Evolutionary conservation across 2,113 vertebrate genomes (phyloP).

Genomic region (Callospermophilus lateralis): DNA sequence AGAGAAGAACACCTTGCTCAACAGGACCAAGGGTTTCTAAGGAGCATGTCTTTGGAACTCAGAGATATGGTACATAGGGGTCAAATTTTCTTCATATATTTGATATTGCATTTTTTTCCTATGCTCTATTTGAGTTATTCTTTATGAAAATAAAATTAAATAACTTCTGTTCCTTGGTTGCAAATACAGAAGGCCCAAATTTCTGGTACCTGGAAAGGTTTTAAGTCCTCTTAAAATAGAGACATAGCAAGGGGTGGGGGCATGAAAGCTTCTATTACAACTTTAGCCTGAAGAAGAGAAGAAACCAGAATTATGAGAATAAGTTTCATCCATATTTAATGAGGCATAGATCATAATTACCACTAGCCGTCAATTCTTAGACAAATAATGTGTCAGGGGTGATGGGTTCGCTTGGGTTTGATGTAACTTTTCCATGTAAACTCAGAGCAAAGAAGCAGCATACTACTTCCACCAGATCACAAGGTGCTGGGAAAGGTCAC

Average conservation of each 20-base stretch:
- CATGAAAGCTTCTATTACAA: not conserved
- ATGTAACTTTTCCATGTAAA: slow-evolving; percentile 32
- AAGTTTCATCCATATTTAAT: slow-evolving; percentile 7
- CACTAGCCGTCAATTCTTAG: not conserved
- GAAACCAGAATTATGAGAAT: slow-evolving; percentile 36
- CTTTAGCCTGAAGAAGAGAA: slow-evolving; percentile 32
- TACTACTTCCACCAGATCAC: not conserved
- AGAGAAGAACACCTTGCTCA: not conserved
- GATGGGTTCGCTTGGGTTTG: not conserved
- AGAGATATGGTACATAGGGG: not conserved
- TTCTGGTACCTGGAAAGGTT: not conserved
- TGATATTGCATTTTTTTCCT: slow-evolving; percentile 7
- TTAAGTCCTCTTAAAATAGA: slow-evolving; percentile 3
- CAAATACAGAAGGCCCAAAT: not conserved
- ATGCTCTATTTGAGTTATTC: not conserved
- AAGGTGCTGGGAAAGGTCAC: not conserved
- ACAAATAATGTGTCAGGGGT: slow-evolving; percentile 25
- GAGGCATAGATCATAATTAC: not conserved
- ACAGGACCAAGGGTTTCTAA: not conserved
- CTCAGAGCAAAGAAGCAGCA: not conserved
- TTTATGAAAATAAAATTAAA: slow-evolving; percentile 51
- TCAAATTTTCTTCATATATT: not conserved
- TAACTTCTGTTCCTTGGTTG: slow-evolving; percentile 8
- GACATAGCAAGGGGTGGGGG: not conserved
- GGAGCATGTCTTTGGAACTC: not conserved